phyloP scores from a whole-genome alignment of 2,797 vertebrate species.

The Pseudotriccus pelzelni region DNA sequence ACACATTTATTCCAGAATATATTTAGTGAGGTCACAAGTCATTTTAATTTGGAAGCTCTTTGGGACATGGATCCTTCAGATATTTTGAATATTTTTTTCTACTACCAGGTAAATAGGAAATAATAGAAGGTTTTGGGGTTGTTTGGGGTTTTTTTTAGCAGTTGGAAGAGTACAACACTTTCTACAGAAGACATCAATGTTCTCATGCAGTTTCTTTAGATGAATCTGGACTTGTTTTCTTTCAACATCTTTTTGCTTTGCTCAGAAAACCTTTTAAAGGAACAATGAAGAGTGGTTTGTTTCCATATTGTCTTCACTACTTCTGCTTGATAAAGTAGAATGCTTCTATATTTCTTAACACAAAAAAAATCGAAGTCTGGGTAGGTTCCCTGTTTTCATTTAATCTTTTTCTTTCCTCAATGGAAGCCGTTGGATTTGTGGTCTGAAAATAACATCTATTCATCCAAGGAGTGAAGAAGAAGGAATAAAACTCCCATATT shows the following conservation, averaged over 20 bases:
- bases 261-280: neutral
- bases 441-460: neutral
- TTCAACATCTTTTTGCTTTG: neutral
- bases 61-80: neutral
- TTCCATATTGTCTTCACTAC: neutral
- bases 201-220: neutral
- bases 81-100: neutral
- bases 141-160: neutral
- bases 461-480: neutral
- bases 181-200: neutral
- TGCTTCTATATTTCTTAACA: neutral
- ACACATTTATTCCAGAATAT: neutral
- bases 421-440: neutral
- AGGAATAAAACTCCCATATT: neutral
- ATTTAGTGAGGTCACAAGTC: neutral
- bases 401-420: neutral
- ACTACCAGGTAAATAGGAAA: neutral
- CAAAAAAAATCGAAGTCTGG: neutral
- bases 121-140: neutral
- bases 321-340: neutral
- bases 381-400: neutral
- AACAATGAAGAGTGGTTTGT: neutral
- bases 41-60: neutral
- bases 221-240: neutral
- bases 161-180: neutral